Conservation (phyloP, 2,797 vertebrate genomes). For the Sebastes reedi region DNA sequence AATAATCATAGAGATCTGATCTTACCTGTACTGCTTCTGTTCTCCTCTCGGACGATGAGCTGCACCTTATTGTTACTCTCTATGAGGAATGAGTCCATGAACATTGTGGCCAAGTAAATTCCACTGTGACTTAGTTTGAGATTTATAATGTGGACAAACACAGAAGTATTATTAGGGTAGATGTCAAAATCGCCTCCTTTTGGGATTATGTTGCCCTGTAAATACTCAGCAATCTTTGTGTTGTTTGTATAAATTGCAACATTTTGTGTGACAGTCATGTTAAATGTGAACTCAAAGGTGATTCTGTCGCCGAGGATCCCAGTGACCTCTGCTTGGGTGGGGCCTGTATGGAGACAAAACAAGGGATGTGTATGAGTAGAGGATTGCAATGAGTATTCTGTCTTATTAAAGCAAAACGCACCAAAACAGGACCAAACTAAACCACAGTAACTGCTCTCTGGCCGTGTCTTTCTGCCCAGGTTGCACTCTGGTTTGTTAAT, state of each 20-base stretch:
- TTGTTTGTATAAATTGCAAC: not conserved
- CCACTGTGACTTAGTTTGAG: not conserved
- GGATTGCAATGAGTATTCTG: not conserved
- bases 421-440: not conserved
- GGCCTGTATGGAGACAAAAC: constrained; percentile 40
- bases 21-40: constrained; percentile 34
- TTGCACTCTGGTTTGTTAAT: not conserved
- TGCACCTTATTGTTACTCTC: constrained; percentile 21
- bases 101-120: constrained; percentile 32
- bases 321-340: not conserved
- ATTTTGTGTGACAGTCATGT: fast-evolving
- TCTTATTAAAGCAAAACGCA: not conserved
- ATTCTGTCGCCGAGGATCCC: constrained; percentile 38
- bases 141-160: constrained; percentile 37
- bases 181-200: fast-evolving
- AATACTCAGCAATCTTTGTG: constrained; percentile 20
- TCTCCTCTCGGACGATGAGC: constrained; percentile 9
- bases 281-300: constrained; percentile 55
- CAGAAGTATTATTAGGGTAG: not conserved
- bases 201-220: fast-evolving
- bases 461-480: not conserved
- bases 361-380: not conserved
- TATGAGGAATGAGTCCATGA: fast-evolving
- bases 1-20: not conserved
- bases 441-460: not conserved